Evolutionary conservation across 2,888 invertebrate genomes (phyloP).

Genomic region (Lycaena phlaeas): DNA sequence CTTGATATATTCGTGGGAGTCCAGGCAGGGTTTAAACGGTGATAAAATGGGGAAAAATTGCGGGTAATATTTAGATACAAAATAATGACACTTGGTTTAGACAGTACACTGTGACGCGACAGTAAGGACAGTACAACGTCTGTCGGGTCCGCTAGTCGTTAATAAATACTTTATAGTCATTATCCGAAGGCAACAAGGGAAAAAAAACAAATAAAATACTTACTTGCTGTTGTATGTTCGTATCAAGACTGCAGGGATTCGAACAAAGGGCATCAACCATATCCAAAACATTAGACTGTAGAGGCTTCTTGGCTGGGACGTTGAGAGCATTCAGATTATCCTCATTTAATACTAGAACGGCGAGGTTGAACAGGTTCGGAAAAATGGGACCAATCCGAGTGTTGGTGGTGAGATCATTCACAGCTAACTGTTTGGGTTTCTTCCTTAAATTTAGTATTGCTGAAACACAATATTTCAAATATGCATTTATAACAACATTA

Average conservation of each 20-base stretch:
- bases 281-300: conserved; percentile 63
- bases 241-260: conserved; percentile 69
- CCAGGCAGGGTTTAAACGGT: too few relatives aligned
- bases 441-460: conserved; percentile 68
- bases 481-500: too few relatives aligned
- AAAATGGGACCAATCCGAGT: conserved; percentile 73
- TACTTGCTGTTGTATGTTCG: conserved; percentile 73
- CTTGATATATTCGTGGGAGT: too few relatives aligned
- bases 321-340: conserved; percentile 66
- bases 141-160: too few relatives aligned
- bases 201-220: too few relatives aligned
- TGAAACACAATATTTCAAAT: conserved; percentile 23
- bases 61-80: too few relatives aligned
- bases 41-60: too few relatives aligned
- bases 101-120: too few relatives aligned
- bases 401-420: conserved; percentile 72
- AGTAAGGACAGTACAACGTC: too few relatives aligned
- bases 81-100: too few relatives aligned
- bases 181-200: too few relatives aligned
- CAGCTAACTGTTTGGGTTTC: conserved; percentile 64
- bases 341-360: conserved; percentile 72
- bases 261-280: conserved; percentile 73
- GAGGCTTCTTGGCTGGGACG: conserved; percentile 56
- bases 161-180: too few relatives aligned
- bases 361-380: conserved; percentile 74